Percentiles rank a stretch among this genome's conserved stretches.
Evolutionary conservation across 2,797 vertebrate genomes (phyloP).

Genomic region (Urocyon cinereoargenteus): DNA sequence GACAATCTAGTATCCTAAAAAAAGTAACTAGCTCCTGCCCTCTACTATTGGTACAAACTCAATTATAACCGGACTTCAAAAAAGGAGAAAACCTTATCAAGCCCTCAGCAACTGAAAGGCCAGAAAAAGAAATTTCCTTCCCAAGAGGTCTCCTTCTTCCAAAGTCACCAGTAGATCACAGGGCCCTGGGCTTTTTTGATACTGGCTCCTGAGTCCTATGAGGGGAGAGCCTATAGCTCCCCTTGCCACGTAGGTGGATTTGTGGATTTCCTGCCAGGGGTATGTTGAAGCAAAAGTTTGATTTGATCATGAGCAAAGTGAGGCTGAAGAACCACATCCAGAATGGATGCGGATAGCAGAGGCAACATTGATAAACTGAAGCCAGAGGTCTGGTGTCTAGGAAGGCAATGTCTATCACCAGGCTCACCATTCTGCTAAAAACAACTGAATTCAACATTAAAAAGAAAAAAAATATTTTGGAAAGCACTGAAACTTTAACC

Average conservation of each 20-base stretch:
- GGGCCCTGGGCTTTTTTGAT: neutral
- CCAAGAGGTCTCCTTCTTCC: neutral
- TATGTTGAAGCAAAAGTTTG: slow-evolving; percentile 4
- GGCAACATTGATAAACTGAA: neutral
- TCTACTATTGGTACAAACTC: neutral
- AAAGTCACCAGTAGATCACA: slow-evolving; percentile 14
- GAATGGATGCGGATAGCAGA: neutral
- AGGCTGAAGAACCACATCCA: neutral
- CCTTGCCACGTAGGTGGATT: neutral
- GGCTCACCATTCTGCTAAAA: neutral
- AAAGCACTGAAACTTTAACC: slow-evolving; percentile 7
- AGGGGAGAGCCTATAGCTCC: neutral
- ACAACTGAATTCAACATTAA: neutral
- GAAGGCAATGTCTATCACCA: neutral
- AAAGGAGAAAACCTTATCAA: neutral
- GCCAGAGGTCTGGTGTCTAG: neutral
- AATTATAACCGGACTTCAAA: neutral
- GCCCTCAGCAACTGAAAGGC: slow-evolving; percentile 5
- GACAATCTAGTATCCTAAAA: slow-evolving; percentile 22
- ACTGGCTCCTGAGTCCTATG: neutral
- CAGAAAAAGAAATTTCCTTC: neutral
- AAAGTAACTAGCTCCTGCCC: neutral
- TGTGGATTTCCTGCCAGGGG: neutral
- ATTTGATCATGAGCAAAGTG: neutral
- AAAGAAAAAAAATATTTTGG: neutral